These are phyloP conservation scores for Antitype chi DNA, from an alignment of 2,888 invertebrate genomes.

Conservation along the genomic window DNA sequence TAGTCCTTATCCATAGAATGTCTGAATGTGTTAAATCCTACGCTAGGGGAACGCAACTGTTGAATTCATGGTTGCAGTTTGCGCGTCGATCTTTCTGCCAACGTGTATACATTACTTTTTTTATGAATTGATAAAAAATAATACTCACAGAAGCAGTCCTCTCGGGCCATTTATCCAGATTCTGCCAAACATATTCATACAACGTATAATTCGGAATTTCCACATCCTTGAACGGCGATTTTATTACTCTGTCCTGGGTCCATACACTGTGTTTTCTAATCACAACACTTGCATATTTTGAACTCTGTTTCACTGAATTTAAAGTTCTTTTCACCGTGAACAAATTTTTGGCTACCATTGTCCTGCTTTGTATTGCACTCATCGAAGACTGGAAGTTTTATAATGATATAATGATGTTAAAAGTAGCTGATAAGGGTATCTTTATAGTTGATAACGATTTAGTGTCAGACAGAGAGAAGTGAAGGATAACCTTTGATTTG, in stretches of 20 bases:
- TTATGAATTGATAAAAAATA: neutral
- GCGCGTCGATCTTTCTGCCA: no score
- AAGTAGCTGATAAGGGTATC: conserved; percentile 39
- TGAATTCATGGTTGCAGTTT: no score
- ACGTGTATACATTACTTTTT: no score
- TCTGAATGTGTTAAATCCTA: no score
- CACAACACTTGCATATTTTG: conserved; percentile 69
- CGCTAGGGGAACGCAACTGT: no score
- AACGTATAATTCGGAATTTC: conserved; percentile 89
- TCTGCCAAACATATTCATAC: conserved; percentile 92
- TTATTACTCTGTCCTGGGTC: conserved; percentile 81
- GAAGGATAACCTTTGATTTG: conserved; percentile 11
- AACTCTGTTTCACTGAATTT: conserved; percentile 66
- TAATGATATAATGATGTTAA: conserved; percentile 1
- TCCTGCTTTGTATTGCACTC: conserved; percentile 40
- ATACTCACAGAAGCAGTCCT: conserved; percentile 91
- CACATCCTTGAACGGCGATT: conserved; percentile 88
- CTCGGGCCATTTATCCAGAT: conserved; percentile 92
- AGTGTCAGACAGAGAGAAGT: conserved; percentile 13
- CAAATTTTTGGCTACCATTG: conserved; percentile 75
- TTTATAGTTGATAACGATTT: conserved; percentile 9
- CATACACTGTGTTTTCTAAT: conserved; percentile 79
- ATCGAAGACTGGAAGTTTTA: conserved; percentile 33
- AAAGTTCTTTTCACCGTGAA: conserved; percentile 73
- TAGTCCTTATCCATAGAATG: no score